Evolutionary conservation across 2,797 vertebrate genomes (phyloP), one percentile per base, ranked within the genome.

Genomic region (Aphelocoma californica): DNA sequence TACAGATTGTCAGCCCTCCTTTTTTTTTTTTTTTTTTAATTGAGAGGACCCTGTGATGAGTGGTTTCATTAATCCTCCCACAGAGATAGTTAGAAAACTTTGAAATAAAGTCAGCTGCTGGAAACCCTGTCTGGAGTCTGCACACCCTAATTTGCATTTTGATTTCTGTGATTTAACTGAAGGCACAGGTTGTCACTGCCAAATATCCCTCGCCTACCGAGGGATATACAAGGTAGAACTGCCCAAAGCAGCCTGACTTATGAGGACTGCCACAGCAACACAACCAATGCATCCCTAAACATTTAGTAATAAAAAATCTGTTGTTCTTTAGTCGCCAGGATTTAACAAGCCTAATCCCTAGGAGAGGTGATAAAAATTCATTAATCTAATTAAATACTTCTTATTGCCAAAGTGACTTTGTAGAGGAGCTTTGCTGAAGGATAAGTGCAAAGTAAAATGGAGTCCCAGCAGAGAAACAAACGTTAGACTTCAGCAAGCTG

Each of bases 341-440:
- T 98, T 98, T 98, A 99, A 99, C 98, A 98, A 98, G 98, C 97
- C 98, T 98, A 98, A 98, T 98, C 98, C 99, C 98, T 98, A 96
- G 83, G 99, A 99, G 99, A 99, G 98, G 94, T 96, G 98, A 98
- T 98, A 98, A 98, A 99, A 98, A 99, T 99, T 99, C 99, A 99
- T 99, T 99, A 99, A 99, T 99, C 99, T 99, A 99, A 99, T 99
- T 99, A 99, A 99, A 99, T 99, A 99, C 99, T 98, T 99, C 98
- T 98, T 98, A 99, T 99, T 99, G 98, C 98, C 98, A 99, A 99
- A 99, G 99, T 98, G 99, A 99, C 99, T 98, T 98, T 97, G 98
- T 98, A 98, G 98, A 98, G 97, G 98, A 98, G 98, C 98, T 99
- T 99, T 98, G 99, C 99, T 99, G 98, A 98, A 98, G 99, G 99